phyloP scores from a whole-genome alignment of 1,140 invertebrate genomes.

The Antheraea mylitta region DNA sequence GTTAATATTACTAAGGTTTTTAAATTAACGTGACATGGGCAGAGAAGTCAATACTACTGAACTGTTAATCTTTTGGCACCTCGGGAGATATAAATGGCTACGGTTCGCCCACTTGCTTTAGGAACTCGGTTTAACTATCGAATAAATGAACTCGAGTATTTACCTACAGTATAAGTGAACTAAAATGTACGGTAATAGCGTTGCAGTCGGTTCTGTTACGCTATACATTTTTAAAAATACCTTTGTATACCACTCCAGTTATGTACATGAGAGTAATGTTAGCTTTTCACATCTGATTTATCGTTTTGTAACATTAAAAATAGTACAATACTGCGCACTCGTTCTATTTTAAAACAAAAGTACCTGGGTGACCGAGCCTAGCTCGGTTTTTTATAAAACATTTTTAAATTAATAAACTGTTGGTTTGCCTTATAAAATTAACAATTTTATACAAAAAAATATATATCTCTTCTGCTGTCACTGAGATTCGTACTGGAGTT shows the following conservation, averaged over 20 bases:
- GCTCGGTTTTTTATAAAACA: too few species aligned
- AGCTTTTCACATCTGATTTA: neutral
- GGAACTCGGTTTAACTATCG: slow-evolving; percentile 20
- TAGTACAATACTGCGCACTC: neutral
- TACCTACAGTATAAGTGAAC: slow-evolving; percentile 26
- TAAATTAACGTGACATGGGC: too few species aligned
- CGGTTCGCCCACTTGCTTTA: neutral
- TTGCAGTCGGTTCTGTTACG: slow-evolving; percentile 14
- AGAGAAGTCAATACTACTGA: too few species aligned
- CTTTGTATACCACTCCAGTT: neutral
- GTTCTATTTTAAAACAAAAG: slow-evolving; percentile 1
- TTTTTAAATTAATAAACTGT: too few species aligned
- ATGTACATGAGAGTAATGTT: neutral
- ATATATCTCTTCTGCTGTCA: too few species aligned
- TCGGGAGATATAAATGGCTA: too few species aligned
- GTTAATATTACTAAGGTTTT: too few species aligned
- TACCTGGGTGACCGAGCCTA: too few species aligned
- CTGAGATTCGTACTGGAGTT: too few species aligned
- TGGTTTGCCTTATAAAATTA: too few species aligned
- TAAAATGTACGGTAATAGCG: slow-evolving; percentile 30
- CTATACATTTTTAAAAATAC: slow-evolving; percentile 28
- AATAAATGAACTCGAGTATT: slow-evolving; percentile 1
- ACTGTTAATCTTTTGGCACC: too few species aligned
- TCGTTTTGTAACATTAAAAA: slow-evolving; percentile 3
- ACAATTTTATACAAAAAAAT: too few species aligned